These are phyloP conservation scores for Cathartes aura DNA, from an alignment of 2,113 vertebrate genomes.

Conservation along the genomic window DNA sequence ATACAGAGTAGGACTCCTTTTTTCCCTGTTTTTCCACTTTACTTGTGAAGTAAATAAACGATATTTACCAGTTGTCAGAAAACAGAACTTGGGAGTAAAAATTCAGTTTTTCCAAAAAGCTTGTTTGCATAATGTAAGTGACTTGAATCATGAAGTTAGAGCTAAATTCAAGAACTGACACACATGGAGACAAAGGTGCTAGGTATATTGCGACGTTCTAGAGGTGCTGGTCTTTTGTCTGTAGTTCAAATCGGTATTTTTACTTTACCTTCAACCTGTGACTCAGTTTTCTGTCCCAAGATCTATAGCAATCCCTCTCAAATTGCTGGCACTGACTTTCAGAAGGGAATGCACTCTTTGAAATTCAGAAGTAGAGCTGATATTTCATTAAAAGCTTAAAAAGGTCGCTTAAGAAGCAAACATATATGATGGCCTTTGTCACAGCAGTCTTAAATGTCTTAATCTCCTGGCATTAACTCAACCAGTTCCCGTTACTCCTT, in stretches of 20 bases:
- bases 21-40: background rate
- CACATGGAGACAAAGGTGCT: background rate
- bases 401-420: background rate
- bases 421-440: background rate
- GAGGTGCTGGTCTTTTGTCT: background rate
- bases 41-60: background rate
- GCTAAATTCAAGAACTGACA: background rate
- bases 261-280: background rate
- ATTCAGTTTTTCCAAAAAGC: background rate
- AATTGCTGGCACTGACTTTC: background rate
- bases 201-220: accelerated
- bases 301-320: background rate
- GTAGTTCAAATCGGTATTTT: background rate
- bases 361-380: background rate
- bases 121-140: background rate
- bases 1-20: background rate
- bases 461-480: background rate
- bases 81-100: background rate
- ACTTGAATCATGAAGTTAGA: background rate
- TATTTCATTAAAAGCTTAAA: background rate
- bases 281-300: background rate
- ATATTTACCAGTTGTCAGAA: background rate
- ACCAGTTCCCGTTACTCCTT: background rate
- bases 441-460: background rate
- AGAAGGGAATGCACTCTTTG: background rate